These are phyloP conservation scores for Cherax destructor DNA, from an alignment of 1,140 invertebrate genomes.

Conservation along the genomic window DNA sequence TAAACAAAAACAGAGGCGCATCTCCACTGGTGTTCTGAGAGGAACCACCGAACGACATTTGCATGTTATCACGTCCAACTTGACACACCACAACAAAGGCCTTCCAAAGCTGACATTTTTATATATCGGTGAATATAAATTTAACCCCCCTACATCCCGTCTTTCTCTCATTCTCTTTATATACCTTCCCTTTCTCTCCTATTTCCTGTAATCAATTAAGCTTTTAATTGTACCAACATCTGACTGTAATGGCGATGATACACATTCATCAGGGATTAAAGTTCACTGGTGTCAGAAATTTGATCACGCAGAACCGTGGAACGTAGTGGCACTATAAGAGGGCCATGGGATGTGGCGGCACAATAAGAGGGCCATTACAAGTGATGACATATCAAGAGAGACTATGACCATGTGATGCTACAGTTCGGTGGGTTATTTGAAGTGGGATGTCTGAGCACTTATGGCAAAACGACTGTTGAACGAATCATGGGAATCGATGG, in stretches of 20 bases:
- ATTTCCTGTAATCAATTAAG: no score
- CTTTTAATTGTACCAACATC: no score
- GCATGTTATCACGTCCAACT: conserved; percentile 20
- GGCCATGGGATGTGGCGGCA: neutral
- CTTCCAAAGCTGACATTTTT: neutral
- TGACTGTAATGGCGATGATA: no score
- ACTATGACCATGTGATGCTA: no score
- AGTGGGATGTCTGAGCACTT: no score
- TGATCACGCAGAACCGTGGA: neutral
- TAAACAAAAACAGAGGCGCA: conserved; percentile 12
- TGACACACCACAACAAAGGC: conserved; percentile 29
- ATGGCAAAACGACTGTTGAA: no score
- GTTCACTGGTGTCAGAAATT: neutral
- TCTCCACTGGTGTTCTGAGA: conserved; percentile 5
- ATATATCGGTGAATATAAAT: neutral
- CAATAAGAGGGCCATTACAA: no score
- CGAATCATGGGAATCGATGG: no score
- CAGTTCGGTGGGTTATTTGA: no score
- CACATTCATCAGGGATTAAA: neutral
- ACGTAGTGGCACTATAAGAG: neutral
- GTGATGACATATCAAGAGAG: no score
- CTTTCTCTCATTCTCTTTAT: neutral
- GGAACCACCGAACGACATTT: neutral
- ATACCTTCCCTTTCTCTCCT: neutral
- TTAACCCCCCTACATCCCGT: neutral